phyloP scores from a whole-genome alignment of 2,113 vertebrate genomes.

The Saiga tatarica region DNA sequence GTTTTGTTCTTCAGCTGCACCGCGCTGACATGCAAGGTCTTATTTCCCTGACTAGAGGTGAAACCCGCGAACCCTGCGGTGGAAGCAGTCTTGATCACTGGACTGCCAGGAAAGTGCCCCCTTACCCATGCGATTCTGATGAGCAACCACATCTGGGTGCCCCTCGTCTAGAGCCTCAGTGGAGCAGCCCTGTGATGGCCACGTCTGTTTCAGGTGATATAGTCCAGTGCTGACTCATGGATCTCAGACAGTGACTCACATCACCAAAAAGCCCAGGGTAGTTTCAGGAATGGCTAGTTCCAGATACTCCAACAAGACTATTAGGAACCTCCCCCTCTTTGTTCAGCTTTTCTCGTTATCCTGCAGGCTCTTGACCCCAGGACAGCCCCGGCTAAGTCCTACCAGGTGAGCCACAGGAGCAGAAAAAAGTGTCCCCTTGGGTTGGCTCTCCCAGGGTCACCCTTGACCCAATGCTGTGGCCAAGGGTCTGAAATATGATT shows the following conservation, averaged over 20 bases:
- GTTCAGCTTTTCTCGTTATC: background rate
- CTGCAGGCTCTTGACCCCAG: background rate
- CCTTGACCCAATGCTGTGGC: background rate
- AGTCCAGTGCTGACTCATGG: background rate
- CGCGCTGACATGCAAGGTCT: background rate
- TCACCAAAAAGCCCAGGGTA: background rate
- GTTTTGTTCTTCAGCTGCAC: background rate
- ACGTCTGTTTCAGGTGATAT: background rate
- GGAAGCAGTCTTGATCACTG: background rate
- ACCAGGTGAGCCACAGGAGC: background rate
- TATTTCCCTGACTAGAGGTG: background rate
- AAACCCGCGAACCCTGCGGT: background rate
- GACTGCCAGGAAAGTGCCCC: background rate
- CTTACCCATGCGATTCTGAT: background rate
- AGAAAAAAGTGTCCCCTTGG: background rate
- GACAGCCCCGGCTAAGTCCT: background rate
- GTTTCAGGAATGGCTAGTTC: background rate
- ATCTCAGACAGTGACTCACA: background rate
- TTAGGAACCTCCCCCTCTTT: background rate
- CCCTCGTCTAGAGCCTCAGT: background rate
- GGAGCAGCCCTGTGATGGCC: background rate
- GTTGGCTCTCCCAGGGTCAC: background rate
- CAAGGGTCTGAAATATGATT: background rate
- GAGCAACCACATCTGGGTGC: background rate
- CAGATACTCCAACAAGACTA: background rate